Evolutionary conservation across 2,113 vertebrate genomes (phyloP).

Genomic region (Syngnathus scovelli): DNA sequence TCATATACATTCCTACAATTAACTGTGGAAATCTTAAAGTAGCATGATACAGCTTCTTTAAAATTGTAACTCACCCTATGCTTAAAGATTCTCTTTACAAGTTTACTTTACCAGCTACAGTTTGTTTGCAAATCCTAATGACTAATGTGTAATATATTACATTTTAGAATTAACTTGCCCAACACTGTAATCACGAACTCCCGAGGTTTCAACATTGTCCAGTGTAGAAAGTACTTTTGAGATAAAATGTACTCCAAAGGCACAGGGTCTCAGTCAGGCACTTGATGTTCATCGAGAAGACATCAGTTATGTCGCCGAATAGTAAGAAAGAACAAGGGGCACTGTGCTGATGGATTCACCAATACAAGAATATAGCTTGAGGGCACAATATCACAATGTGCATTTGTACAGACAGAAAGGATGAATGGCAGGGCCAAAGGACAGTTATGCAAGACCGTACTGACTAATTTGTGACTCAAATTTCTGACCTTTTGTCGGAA

Average conservation of each 20-base stretch:
- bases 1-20: too few species aligned
- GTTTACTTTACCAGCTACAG: too few species aligned
- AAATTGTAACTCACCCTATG: too few species aligned
- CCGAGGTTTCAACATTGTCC: background rate
- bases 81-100: too few species aligned
- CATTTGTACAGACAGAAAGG: constrained; percentile 43
- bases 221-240: background rate
- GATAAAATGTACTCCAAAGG: background rate
- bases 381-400: constrained; percentile 47
- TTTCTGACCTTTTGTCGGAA: constrained; percentile 4
- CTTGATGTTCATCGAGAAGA: constrained; percentile 47
- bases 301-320: constrained; percentile 43
- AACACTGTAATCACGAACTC: background rate
- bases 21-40: too few species aligned
- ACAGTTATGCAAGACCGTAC: constrained; percentile 31
- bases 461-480: constrained; percentile 30
- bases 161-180: too few species aligned
- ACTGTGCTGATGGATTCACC: constrained; percentile 49
- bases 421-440: constrained; percentile 47
- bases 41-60: too few species aligned
- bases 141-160: too few species aligned
- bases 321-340: constrained; percentile 50
- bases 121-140: too few species aligned
- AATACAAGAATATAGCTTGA: constrained; percentile 44
- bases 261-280: constrained; percentile 34